phyloP scores from a whole-genome alignment of 2,888 invertebrate species.

The Plebejus melissa region DNA sequence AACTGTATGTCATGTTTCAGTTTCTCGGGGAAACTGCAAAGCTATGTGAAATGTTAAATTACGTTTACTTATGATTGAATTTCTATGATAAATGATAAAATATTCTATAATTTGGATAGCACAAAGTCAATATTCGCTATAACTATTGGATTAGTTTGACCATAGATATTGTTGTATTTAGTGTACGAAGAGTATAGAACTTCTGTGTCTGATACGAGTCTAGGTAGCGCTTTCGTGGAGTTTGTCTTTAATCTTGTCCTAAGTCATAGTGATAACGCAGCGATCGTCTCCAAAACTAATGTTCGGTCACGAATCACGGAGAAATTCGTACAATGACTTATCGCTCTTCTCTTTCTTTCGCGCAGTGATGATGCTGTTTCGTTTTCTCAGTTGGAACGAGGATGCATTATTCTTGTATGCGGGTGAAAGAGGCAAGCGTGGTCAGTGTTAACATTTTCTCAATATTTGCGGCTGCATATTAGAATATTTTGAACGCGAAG shows the following conservation, averaged over 20 bases:
- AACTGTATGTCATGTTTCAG: background rate
- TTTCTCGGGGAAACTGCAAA: background rate
- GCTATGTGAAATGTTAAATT: background rate
- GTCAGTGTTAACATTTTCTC: background rate
- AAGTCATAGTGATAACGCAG: slow-evolving; percentile 68
- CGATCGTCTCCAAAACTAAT: slow-evolving; percentile 31
- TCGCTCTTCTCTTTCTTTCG: background rate
- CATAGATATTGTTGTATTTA: slow-evolving; percentile 40
- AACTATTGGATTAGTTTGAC: slow-evolving; percentile 38
- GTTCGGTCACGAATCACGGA: background rate
- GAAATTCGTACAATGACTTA: background rate
- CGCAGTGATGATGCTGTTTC: background rate
- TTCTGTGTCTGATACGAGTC: slow-evolving; percentile 50
- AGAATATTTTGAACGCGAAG: background rate
- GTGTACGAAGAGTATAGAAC: slow-evolving; percentile 40
- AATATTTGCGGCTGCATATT: too few species aligned
- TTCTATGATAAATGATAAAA: background rate
- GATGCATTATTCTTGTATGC: background rate
- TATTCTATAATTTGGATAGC: slow-evolving; percentile 42
- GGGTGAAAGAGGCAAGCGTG: background rate
- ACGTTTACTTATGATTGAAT: background rate
- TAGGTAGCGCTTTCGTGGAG: slow-evolving; percentile 48
- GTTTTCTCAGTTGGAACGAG: background rate
- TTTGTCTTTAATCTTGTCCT: slow-evolving; percentile 62
- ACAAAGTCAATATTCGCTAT: slow-evolving; percentile 45